These are phyloP conservation scores for Leptinotarsa haldemani DNA, from an alignment of 2,888 invertebrate species.

Conservation along the genomic window DNA sequence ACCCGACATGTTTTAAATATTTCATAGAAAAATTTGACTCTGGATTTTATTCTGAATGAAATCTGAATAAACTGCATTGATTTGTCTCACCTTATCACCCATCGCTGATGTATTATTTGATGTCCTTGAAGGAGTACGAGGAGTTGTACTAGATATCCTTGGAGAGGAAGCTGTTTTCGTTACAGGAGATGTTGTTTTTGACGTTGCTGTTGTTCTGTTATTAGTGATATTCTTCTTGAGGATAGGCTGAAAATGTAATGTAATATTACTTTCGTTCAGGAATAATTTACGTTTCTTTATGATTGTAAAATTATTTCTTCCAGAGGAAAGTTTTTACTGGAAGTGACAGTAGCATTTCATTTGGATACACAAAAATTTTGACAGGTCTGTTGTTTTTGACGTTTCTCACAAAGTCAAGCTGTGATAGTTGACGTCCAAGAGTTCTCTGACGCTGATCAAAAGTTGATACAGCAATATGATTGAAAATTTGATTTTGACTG, in stretches of 20 bases:
- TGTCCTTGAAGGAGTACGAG: conserved; percentile 16
- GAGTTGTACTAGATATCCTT: neutral
- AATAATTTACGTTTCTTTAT: neutral
- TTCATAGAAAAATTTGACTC: too few relatives aligned
- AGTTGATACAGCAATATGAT: too few relatives aligned
- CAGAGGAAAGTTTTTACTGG: neutral
- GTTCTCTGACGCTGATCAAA: too few relatives aligned
- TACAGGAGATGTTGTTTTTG: conserved; percentile 7
- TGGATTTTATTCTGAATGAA: too few relatives aligned
- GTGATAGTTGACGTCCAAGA: neutral
- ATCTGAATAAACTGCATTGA: neutral
- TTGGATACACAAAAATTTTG: conserved; percentile 12
- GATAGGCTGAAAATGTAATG: conserved; percentile 3
- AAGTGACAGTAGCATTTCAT: conserved; percentile 14
- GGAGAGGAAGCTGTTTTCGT: conserved; percentile 14
- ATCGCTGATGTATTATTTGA: neutral
- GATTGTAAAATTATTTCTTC: neutral
- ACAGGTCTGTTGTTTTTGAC: conserved; percentile 4
- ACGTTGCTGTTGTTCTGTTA: neutral
- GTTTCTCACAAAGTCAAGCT: neutral
- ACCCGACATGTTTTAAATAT: too few relatives aligned
- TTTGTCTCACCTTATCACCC: conserved; percentile 23
- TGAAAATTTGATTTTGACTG: too few relatives aligned
- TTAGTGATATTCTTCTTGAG: neutral
- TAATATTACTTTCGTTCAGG: neutral